Conservation (phyloP, 2,797 vertebrate species). For the Sebastes diploproa region DNA sequence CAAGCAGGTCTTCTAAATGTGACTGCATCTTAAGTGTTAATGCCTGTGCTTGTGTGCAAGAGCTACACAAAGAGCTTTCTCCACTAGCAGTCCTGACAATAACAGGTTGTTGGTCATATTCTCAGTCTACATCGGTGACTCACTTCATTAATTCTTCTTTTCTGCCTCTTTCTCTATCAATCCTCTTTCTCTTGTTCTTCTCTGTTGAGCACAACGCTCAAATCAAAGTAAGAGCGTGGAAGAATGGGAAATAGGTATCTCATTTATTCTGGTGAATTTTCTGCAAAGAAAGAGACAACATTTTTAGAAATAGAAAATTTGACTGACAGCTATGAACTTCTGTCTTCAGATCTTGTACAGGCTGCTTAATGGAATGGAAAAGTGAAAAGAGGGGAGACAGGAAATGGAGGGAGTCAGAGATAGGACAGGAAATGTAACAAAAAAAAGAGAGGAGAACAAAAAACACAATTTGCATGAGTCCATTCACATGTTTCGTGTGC, state of each 20-base stretch:
- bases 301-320: slow-evolving; percentile 56
- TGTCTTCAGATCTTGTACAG: slow-evolving; percentile 40
- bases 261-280: slow-evolving; percentile 58
- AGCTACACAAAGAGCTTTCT: not conserved
- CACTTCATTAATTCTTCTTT: slow-evolving; percentile 49
- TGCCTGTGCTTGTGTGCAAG: not conserved
- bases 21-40: not conserved
- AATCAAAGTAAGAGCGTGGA: slow-evolving; percentile 48
- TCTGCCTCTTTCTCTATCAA: slow-evolving; percentile 6
- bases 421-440: slow-evolving; percentile 3
- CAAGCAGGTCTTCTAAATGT: not conserved
- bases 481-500: slow-evolving; percentile 2
- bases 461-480: slow-evolving; percentile 13
- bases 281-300: slow-evolving; percentile 59
- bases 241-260: slow-evolving; percentile 55
- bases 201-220: slow-evolving; percentile 37
- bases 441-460: not conserved
- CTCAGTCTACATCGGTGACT: slow-evolving; percentile 28
- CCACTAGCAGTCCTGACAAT: slow-evolving; percentile 13
- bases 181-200: slow-evolving; percentile 28
- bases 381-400: not conserved
- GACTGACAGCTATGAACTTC: slow-evolving; percentile 69
- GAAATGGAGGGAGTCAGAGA: slow-evolving; percentile 1
- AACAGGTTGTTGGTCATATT: slow-evolving; percentile 44
- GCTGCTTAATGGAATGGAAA: slow-evolving; percentile 46